Evolutionary conservation across 2,888 invertebrate species (phyloP).

Genomic region (Xanthorhoe designata): DNA sequence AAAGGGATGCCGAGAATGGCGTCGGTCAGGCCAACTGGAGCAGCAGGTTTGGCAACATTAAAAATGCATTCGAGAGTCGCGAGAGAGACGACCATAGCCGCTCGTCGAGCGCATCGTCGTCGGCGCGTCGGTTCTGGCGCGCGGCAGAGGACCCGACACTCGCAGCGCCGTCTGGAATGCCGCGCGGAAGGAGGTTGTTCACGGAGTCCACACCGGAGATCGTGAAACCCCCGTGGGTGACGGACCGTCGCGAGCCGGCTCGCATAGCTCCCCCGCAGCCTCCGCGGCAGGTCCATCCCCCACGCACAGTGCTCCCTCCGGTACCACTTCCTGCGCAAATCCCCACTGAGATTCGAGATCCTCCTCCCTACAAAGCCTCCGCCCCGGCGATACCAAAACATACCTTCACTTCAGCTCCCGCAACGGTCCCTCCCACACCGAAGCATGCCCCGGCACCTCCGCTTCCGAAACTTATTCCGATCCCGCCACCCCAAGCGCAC

Average conservation of each 20-base stretch:
- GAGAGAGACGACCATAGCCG: slow-evolving; percentile 67
- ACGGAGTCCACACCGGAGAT: slow-evolving; percentile 65
- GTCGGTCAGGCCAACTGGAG: slow-evolving; percentile 89
- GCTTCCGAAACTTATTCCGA: slow-evolving; percentile 15
- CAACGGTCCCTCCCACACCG: slow-evolving; percentile 27
- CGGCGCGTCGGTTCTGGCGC: slow-evolving; percentile 87
- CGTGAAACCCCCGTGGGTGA: slow-evolving; percentile 76
- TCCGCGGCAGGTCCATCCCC: slow-evolving; percentile 46
- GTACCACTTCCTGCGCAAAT: slow-evolving; percentile 32
- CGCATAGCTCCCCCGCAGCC: slow-evolving; percentile 43
- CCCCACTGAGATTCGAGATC: slow-evolving; percentile 11
- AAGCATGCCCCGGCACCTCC: slow-evolving; percentile 30
- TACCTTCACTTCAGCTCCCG: slow-evolving; percentile 13
- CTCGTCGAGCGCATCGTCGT: slow-evolving; percentile 77
- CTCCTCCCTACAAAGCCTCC: slow-evolving; percentile 29
- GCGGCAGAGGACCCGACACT: slow-evolving; percentile 83
- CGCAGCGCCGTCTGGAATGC: slow-evolving; percentile 39
- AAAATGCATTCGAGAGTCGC: slow-evolving; percentile 91
- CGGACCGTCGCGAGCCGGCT: slow-evolving; percentile 65
- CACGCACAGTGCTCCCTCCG: slow-evolving; percentile 17
- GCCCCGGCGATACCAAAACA: slow-evolving; percentile 26
- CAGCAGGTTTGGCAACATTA: slow-evolving; percentile 93
- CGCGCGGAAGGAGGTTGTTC: slow-evolving; percentile 58
- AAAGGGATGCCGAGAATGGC: slow-evolving; percentile 44
- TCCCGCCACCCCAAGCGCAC: slow-evolving; percentile 18